phyloP scores from a whole-genome alignment of 2,797 vertebrate genomes.

The Aldrovandia affinis region DNA sequence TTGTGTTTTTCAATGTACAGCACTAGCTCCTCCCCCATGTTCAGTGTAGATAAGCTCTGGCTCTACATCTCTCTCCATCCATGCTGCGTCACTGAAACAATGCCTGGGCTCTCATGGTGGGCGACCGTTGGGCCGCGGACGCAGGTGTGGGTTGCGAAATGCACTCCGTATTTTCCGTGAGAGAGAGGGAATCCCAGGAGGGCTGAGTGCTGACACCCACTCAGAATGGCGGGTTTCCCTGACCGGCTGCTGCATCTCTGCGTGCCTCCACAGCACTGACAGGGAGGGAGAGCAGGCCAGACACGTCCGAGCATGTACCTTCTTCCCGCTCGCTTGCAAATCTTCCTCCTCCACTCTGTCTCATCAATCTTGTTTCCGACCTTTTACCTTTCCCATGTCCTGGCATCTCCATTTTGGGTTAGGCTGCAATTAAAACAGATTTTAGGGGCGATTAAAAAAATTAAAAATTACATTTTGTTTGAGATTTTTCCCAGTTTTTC shows the following conservation, averaged over 20 bases:
- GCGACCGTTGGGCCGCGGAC: not conserved
- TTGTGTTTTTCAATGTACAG: not conserved
- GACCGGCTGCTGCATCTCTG: not conserved
- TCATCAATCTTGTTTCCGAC: not conserved
- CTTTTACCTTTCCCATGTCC: not conserved
- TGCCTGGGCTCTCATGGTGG: not conserved
- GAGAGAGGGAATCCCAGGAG: slow-evolving; percentile 13
- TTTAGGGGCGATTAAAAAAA: no score
- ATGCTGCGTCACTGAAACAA: not conserved
- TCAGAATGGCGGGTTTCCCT: slow-evolving; percentile 11
- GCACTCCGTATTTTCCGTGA: not conserved
- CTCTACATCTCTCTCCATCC: not conserved
- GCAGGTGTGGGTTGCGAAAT: not conserved
- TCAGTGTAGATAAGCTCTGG: not conserved
- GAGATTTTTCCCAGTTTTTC: no score
- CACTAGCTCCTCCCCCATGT: not conserved
- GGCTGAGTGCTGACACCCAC: not conserved
- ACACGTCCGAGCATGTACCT: not conserved
- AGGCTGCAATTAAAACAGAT: not conserved
- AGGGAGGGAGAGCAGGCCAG: not conserved
- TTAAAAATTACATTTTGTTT: no score
- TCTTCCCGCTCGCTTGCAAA: not conserved
- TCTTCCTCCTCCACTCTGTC: not conserved
- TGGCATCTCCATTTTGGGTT: not conserved
- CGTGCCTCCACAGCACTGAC: not conserved